Conservation (phyloP, 2,797 vertebrate genomes). For the Brachymystax lenok region DNA sequence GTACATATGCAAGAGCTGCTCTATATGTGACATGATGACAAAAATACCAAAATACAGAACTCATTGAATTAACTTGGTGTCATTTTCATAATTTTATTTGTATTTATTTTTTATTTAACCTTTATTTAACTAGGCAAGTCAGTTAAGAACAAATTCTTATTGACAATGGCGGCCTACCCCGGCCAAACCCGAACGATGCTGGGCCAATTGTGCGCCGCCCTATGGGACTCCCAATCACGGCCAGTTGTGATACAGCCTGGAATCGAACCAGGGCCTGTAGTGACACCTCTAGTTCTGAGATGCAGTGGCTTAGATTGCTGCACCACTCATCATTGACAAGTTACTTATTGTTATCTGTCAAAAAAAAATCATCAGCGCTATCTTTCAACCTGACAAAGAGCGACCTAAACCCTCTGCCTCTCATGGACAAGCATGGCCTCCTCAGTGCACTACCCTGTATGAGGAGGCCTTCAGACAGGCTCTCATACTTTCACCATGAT, state of each 20-base stretch:
- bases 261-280: too few relatives aligned
- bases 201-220: too few relatives aligned
- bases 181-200: too few relatives aligned
- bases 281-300: too few relatives aligned
- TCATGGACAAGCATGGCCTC: not conserved
- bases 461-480: constrained; percentile 11
- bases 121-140: too few relatives aligned
- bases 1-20: constrained; percentile 48
- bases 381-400: not conserved
- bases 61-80: constrained; percentile 15
- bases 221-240: too few relatives aligned
- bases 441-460: not conserved
- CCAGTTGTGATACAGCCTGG: too few relatives aligned
- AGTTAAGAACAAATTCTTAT: too few relatives aligned
- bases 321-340: not conserved
- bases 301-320: too few relatives aligned
- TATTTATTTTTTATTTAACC: too few relatives aligned
- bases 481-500: constrained; percentile 55
- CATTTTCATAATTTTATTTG: not conserved
- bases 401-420: not conserved
- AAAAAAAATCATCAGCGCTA: not conserved
- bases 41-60: constrained; percentile 8
- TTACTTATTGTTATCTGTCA: not conserved
- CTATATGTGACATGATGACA: constrained; percentile 46
- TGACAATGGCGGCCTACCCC: too few relatives aligned